Evolutionary conservation across 2,113 vertebrate genomes (phyloP).

Genomic region (Mustela lutreola): DNA sequence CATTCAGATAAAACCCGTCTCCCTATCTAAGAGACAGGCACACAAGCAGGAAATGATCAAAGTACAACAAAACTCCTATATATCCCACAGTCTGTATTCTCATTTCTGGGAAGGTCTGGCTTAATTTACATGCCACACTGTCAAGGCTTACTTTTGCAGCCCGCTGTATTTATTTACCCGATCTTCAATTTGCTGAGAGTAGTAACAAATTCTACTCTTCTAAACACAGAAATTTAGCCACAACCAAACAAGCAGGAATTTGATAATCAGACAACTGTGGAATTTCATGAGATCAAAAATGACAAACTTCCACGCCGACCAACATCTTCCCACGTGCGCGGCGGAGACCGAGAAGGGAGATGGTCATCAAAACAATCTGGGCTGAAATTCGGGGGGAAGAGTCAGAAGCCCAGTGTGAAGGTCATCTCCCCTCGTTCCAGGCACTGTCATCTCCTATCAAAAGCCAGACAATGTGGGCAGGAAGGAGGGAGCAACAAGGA

Average conservation of each 20-base stretch:
- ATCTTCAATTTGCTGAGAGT: background rate
- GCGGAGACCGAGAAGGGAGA: background rate
- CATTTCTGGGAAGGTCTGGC: background rate
- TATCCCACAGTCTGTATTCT: background rate
- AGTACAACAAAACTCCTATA: background rate
- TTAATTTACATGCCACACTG: background rate
- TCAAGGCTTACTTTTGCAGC: background rate
- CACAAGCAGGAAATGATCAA: background rate
- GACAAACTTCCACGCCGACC: background rate
- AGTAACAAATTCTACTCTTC: background rate
- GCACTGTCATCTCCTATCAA: background rate
- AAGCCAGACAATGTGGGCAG: conserved; percentile 19
- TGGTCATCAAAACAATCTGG: background rate
- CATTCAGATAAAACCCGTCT: background rate
- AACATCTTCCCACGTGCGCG: background rate
- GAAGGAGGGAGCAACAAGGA: background rate
- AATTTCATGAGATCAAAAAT: conserved; percentile 22
- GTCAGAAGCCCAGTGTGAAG: background rate
- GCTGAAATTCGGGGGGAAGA: background rate
- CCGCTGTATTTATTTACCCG: background rate
- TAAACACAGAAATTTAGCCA: conserved; percentile 1
- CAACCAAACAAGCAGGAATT: background rate
- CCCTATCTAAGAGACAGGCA: background rate
- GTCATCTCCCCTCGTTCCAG: background rate
- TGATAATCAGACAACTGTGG: background rate